Evolutionary conservation across 2,888 invertebrate species (phyloP), one percentile per base, ranked within the genome.

Genomic region (Endomychus coccineus): DNA sequence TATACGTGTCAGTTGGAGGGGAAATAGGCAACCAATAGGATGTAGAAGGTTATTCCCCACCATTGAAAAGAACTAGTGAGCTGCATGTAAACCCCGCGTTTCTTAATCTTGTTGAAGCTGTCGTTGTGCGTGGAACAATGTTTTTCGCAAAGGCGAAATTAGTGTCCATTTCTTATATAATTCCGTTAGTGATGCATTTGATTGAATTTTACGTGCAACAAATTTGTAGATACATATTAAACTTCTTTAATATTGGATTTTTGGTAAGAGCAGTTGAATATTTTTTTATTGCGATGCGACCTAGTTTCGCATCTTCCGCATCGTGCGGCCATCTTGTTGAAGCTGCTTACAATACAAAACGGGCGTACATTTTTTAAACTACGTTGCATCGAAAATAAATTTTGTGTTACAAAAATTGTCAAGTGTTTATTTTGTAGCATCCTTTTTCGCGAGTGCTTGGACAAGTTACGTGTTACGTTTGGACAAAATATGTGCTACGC

Each of bases 241-340:
- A n/a, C n/a, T 25, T 25, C 10, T 9, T 6, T 9, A 9, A 7
- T 6, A 9, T 19, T 7, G 21, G 9, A 19, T 19, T 19, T n/a
- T n/a, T n/a, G n/a, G n/a, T n/a, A n/a, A n/a, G n/a, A n/a, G n/a
- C n/a, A n/a, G n/a, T n/a, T n/a, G n/a, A n/a, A n/a, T n/a, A n/a
- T n/a, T n/a, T n/a, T n/a, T n/a, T n/a, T n/a, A 17, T 16, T 27
- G 12, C 7, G 12, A 16, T 19, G 19, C 67, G 66, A 64, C 67
- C 68, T 66, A 68, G 58, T 69, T 70, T 66, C 60, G 48, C 50
- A 58, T 67, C 64, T 71, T 70, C 68, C 69, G 70, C 64, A 65
- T 64, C 61, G 59, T 61, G 55, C 58, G 51, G 64, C 64, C 64
- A 66, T 65, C 63, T 62, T 67, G 53, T 51, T 44, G n/a, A n/a